Percentiles rank a stretch among this genome's conserved stretches.
Evolutionary conservation across 2,113 vertebrate species (phyloP).

Genomic region (Castor canadensis): DNA sequence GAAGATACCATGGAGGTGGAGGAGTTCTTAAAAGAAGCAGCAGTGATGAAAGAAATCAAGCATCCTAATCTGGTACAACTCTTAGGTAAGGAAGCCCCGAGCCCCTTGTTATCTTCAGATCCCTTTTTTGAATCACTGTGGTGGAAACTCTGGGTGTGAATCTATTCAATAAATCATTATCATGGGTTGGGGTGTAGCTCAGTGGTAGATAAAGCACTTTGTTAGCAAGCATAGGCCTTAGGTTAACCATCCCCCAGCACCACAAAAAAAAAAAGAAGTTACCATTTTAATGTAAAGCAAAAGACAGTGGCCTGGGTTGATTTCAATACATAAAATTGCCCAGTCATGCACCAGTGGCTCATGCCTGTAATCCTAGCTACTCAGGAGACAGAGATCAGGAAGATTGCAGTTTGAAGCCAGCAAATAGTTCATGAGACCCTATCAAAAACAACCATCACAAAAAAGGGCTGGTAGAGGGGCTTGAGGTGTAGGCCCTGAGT

Average conservation of each 20-base stretch:
- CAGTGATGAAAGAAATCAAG: slow-evolving; percentile 99
- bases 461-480: no score
- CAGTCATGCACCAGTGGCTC: no score
- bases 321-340: not conserved
- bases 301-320: slow-evolving; percentile 12
- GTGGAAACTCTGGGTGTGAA: not conserved
- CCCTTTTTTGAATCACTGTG: slow-evolving; percentile 16
- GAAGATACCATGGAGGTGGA: slow-evolving; percentile 99
- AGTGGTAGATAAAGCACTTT: not conserved
- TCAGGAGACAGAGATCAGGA: no score
- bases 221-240: not conserved
- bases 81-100: slow-evolving; percentile 80
- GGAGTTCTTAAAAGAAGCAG: slow-evolving; percentile 98
- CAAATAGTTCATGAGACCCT: no score
- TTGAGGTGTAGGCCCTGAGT: no score
- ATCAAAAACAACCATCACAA: no score
- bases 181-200: not conserved
- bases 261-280: no score
- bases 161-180: not conserved
- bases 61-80: slow-evolving; percentile 98
- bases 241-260: not conserved
- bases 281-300: no score
- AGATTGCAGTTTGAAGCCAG: no score
- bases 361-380: no score
- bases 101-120: not conserved